Percentiles rank a stretch among this genome's conserved stretches.
Conservation (phyloP, 2,888 invertebrate species). For the Fragum sueziense region DNA sequence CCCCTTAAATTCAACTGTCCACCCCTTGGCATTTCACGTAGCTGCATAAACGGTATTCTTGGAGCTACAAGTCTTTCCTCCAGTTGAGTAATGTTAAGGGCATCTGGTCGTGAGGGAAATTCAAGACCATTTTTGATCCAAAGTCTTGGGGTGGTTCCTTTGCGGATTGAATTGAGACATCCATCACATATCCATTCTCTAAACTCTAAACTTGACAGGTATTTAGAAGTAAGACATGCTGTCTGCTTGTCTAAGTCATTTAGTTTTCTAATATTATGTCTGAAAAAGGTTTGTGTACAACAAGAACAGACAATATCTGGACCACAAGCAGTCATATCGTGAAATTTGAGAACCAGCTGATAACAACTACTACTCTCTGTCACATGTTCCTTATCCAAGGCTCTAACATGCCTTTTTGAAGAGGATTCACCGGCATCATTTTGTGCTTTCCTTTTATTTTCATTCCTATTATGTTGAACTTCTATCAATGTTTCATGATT, state of each 20-base stretch:
- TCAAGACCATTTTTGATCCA: conserved; percentile 35
- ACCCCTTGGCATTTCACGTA: conserved; percentile 49
- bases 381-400: too few species aligned
- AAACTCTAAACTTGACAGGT: not conserved
- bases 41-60: conserved; percentile 55
- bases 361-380: too few species aligned
- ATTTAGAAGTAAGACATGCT: too few species aligned
- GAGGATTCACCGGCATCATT: too few species aligned
- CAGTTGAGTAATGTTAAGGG: conserved; percentile 41
- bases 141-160: conserved; percentile 32
- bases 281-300: conserved; percentile 16
- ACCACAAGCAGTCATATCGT: not conserved
- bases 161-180: conserved; percentile 20
- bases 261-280: too few species aligned
- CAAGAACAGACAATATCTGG: conserved; percentile 18
- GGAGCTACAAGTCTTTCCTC: conserved; percentile 56
- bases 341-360: too few species aligned
- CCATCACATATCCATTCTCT: conserved; percentile 39
- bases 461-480: too few species aligned
- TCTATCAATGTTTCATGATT: too few species aligned
- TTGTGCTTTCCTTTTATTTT: too few species aligned
- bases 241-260: too few species aligned
- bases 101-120: conserved; percentile 43
- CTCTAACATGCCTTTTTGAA: too few species aligned
- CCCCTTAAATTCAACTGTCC: conserved; percentile 50